Percentiles rank a stretch among this genome's conserved stretches.
Evolutionary conservation across 2,113 vertebrate species (phyloP).

Genomic region (Synodontis membranacea): DNA sequence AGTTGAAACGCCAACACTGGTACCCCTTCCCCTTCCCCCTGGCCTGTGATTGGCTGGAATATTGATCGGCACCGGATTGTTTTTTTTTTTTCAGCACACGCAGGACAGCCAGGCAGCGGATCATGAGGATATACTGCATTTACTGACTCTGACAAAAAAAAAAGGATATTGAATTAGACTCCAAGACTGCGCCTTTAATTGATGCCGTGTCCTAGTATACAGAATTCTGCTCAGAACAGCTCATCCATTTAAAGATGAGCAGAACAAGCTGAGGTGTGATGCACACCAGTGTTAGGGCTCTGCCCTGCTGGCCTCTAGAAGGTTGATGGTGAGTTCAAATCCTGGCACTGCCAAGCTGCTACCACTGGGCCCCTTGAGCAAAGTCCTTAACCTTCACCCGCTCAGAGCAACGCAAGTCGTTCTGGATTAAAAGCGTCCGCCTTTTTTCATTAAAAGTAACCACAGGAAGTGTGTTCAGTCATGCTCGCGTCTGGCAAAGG

Average conservation of each 20-base stretch:
- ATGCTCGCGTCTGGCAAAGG: not conserved
- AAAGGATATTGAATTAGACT: too few relatives aligned
- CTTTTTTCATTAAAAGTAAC: not conserved
- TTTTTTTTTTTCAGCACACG: too few relatives aligned
- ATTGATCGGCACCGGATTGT: too few relatives aligned
- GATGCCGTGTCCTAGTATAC: not conserved
- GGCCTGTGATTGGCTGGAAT: too few relatives aligned
- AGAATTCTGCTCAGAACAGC: not conserved
- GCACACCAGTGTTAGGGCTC: not conserved
- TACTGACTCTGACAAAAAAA: too few relatives aligned
- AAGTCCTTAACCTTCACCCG: not conserved
- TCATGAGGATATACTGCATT: too few relatives aligned
- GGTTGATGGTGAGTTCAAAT: not conserved
- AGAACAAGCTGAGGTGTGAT: not conserved
- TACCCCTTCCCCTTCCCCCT: too few relatives aligned
- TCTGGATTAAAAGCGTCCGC: not conserved
- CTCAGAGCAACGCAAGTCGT: too few relatives aligned
- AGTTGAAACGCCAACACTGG: too few relatives aligned
- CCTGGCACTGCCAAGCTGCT: not conserved
- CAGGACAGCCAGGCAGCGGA: too few relatives aligned
- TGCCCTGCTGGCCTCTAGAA: not conserved
- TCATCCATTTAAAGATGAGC: not conserved
- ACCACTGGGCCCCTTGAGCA: not conserved
- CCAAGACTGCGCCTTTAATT: too few relatives aligned
- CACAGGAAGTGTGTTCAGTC: not conserved